Evolutionary conservation across 2,888 invertebrate species (phyloP), one percentile per base, ranked within the genome.

Genomic region (Pyrocoelia pectoralis): DNA sequence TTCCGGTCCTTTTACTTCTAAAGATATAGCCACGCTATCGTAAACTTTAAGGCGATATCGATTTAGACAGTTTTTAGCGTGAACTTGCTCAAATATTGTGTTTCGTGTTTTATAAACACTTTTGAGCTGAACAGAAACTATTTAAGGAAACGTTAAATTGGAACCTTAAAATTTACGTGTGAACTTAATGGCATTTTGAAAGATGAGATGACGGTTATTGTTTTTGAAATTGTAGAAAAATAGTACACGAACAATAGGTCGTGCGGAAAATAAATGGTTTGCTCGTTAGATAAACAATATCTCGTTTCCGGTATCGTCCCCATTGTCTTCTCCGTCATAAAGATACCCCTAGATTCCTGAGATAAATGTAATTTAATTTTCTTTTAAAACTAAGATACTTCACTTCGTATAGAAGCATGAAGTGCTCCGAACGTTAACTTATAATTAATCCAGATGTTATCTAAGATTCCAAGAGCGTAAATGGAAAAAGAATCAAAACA

Each of bases 1-100:
- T 61, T 57, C 43, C 29, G 12, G 38, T 49, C 51, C 56, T 52
- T 48, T 55, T 52, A 13, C 41, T 41, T 43, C 33, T 13, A 59
- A 50, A 53, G 46, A 15, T 53, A 33, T 43, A 56, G 33, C 19
- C 15, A 18, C 40, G 18, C 28, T 56, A 29, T 56, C 56, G 48
- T 24, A 50, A 38, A 38, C n/a, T 40, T 56, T 49, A 18, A 29
- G 17, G 41, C 29, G 33, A 19, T 41, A 58, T 58, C 51, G 58
- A 52, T 58, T 52, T 43, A 15, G 33, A 43, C 18, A 10, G n/a
- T 43, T 19, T 54, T 54, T 24, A n/a, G 10, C 12, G 10, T n/a
- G 13, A 2, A 13, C 13, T 51, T 51, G n/a, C 19, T 41, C 15
- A 18, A 24, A 43, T 54, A 54, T 53, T 53, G 18, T 52, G 4